These are phyloP conservation scores for Varanus salvator DNA, from an alignment of 2,113 vertebrate species.

Conservation along the genomic window DNA sequence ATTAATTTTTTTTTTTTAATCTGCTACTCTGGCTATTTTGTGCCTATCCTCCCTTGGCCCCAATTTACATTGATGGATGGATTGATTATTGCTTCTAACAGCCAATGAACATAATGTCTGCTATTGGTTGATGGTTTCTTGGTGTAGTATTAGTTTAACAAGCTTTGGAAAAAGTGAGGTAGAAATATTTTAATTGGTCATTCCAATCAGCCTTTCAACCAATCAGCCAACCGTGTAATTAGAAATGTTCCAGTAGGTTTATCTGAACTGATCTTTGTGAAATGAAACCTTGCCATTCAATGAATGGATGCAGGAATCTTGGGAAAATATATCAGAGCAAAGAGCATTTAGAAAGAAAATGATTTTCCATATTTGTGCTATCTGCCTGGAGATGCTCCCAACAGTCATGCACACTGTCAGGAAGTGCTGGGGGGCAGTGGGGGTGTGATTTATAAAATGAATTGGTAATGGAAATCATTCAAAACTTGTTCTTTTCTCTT, in stretches of 20 bases:
- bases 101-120: no score
- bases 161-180: no score
- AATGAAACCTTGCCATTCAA: not conserved
- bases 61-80: no score
- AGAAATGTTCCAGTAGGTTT: not conserved
- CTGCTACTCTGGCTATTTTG: no score
- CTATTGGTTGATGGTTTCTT: no score
- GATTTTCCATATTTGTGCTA: not conserved
- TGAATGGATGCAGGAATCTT: not conserved
- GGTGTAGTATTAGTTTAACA: no score
- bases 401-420: accelerated
- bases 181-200: no score
- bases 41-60: no score
- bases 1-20: no score
- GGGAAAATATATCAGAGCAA: not conserved
- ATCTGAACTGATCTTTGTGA: not conserved
- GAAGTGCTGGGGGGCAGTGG: not conserved
- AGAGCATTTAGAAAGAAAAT: not conserved
- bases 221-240: not conserved
- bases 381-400: accelerated
- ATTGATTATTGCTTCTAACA: no score
- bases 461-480: constrained; percentile 9
- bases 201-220: no score
- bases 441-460: constrained; percentile 19
- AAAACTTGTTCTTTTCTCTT: not conserved